Percentiles rank a stretch among this genome's conserved stretches.
These are phyloP conservation scores for Phengaris arion DNA, from an alignment of 2,888 invertebrate species.

Conservation along the genomic window DNA sequence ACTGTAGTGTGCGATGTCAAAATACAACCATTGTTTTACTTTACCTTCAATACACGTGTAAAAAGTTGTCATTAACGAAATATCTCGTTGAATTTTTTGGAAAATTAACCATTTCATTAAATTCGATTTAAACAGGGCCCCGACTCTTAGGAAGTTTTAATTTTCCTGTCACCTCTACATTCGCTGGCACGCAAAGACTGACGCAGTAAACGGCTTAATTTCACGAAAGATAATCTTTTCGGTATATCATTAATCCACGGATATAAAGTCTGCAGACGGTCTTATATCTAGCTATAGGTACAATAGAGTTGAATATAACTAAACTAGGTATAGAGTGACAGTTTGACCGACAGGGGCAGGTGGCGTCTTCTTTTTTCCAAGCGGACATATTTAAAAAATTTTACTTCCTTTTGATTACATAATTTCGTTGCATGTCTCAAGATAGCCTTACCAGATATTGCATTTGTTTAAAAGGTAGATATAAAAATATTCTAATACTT, in stretches of 20 bases:
- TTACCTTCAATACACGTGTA: neutral
- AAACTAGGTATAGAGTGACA: neutral
- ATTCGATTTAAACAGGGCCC: neutral
- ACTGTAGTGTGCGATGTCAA: neutral
- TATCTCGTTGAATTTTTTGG: too few species aligned
- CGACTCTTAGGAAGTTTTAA: neutral
- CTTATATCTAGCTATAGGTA: constrained; percentile 11
- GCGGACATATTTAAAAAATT: too few species aligned
- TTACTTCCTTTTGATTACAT: too few species aligned
- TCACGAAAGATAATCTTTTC: constrained; percentile 55
- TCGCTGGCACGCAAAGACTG: constrained; percentile 34
- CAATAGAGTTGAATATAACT: neutral
- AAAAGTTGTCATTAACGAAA: too few species aligned
- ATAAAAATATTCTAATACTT: too few species aligned
- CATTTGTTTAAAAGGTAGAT: too few species aligned
- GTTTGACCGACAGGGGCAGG: too few species aligned
- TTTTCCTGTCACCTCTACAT: neutral
- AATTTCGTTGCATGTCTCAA: too few species aligned
- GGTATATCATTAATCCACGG: constrained; percentile 55
- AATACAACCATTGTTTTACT: neutral
- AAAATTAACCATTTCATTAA: too few species aligned
- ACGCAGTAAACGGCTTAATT: constrained; percentile 58
- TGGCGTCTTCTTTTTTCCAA: too few species aligned
- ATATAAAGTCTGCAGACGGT: constrained; percentile 44
- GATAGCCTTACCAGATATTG: too few species aligned